These are phyloP conservation scores for Indri indri DNA, from an alignment of 2,113 vertebrate species.

Conservation along the genomic window DNA sequence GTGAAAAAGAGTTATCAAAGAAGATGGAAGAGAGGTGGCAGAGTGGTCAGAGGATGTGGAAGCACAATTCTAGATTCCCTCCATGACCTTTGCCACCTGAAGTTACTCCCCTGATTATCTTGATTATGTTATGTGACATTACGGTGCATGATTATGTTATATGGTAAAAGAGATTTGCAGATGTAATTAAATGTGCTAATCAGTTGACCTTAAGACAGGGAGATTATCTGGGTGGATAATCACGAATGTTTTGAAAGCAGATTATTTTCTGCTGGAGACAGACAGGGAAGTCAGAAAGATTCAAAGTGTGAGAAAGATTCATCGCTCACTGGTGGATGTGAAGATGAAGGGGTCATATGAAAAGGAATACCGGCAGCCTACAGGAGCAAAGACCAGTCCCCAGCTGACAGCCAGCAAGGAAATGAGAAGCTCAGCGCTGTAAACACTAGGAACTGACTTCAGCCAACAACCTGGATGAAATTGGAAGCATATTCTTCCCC, in stretches of 20 bases:
- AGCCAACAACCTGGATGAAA: background rate
- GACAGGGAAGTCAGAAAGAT: background rate
- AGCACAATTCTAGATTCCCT: background rate
- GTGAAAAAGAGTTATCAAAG: background rate
- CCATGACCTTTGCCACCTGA: background rate
- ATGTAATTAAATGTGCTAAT: background rate
- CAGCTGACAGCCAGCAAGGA: background rate
- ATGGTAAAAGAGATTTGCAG: background rate
- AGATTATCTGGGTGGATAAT: background rate
- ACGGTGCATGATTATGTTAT: background rate
- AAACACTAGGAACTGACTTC: background rate
- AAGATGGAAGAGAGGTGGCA: background rate
- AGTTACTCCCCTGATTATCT: background rate
- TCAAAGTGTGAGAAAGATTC: background rate
- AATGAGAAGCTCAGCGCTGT: background rate
- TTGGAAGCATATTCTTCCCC: background rate
- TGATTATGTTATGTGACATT: background rate
- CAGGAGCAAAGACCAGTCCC: background rate
- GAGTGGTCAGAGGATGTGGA: background rate
- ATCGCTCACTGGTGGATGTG: background rate
- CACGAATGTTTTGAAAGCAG: background rate
- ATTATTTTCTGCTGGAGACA: background rate
- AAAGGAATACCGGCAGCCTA: background rate
- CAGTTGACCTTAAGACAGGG: background rate
- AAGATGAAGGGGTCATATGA: background rate